Conservation (phyloP, 2,888 invertebrate genomes). For the Ophioninae sp. region DNA sequence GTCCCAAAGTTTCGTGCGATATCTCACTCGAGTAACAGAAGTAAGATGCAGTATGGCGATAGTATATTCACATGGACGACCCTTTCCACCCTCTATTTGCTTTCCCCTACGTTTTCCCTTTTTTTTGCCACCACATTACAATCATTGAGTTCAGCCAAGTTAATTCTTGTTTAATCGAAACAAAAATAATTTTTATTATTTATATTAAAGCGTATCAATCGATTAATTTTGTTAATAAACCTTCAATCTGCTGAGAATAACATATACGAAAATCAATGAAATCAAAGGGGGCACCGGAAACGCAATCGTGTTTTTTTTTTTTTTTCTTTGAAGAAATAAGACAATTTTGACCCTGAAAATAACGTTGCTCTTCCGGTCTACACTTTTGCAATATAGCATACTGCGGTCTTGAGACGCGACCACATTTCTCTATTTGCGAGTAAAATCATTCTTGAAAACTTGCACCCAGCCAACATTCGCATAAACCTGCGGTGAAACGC, state of each 20-base stretch:
- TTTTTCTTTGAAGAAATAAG: not conserved
- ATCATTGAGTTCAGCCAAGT: not conserved
- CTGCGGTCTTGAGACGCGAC: conserved; percentile 9
- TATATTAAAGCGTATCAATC: too few species aligned
- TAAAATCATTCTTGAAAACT: conserved; percentile 48
- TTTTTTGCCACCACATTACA: not conserved
- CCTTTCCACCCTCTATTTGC: conserved; percentile 29
- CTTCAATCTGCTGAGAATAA: too few species aligned
- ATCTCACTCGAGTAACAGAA: conserved; percentile 42
- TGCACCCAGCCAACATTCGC: conserved; percentile 19
- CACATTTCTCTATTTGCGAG: conserved; percentile 35
- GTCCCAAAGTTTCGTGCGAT: conserved; percentile 54
- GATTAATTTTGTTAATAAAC: too few species aligned
- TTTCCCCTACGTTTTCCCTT: conserved; percentile 11
- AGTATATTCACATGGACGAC: conserved; percentile 28
- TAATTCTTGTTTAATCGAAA: not conserved
- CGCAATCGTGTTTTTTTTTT: too few species aligned
- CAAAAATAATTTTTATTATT: too few species aligned
- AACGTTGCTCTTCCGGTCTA: not conserved
- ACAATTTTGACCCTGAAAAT: not conserved
- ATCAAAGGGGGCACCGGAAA: too few species aligned
- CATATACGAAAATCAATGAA: too few species aligned
- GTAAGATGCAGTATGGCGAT: conserved; percentile 32
- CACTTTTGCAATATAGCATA: not conserved
- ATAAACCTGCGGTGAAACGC: conserved; percentile 28